These are phyloP conservation scores for Mechanitis mazaeus DNA, from an alignment of 2,888 invertebrate genomes.

Conservation along the genomic window DNA sequence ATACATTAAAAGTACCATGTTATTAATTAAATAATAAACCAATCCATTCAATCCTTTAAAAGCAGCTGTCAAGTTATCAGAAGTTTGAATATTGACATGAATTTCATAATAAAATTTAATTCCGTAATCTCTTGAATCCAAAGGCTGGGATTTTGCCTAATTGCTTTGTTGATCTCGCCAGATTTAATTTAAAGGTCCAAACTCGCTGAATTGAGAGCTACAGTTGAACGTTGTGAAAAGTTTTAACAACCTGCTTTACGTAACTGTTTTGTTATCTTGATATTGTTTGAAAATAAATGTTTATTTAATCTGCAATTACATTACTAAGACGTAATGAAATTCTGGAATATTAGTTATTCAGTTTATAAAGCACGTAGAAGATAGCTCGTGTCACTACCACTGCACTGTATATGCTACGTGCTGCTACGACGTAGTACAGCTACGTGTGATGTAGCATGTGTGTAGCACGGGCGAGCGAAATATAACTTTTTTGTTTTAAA, in stretches of 20 bases:
- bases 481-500: conserved; percentile 2
- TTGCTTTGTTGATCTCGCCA: conserved; percentile 31
- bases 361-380: conserved; percentile 12
- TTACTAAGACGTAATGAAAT: neutral
- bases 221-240: too few relatives aligned
- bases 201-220: neutral
- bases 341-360: neutral
- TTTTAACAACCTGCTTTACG: too few relatives aligned
- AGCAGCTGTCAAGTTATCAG: conserved; percentile 13
- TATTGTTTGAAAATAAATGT: neutral
- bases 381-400: conserved; percentile 27
- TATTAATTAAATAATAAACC: conserved; percentile 1
- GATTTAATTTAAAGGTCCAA: conserved; percentile 11
- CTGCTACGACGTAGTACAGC: conserved; percentile 11
- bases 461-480: conserved; percentile 18
- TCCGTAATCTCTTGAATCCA: conserved; percentile 25
- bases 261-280: neutral
- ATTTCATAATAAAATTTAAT: conserved; percentile 27
- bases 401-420: conserved; percentile 24
- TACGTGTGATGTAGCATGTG: conserved; percentile 12
- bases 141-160: conserved; percentile 25
- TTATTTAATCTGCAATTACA: too few relatives aligned
- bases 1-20: neutral
- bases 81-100: conserved; percentile 21
- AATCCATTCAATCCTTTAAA: conserved; percentile 8